A percentile compares a stretch with the other conserved stretches of the same genome.
Conservation (phyloP, 1,140 invertebrate species). For the Druon quercuslanigerum region DNA sequence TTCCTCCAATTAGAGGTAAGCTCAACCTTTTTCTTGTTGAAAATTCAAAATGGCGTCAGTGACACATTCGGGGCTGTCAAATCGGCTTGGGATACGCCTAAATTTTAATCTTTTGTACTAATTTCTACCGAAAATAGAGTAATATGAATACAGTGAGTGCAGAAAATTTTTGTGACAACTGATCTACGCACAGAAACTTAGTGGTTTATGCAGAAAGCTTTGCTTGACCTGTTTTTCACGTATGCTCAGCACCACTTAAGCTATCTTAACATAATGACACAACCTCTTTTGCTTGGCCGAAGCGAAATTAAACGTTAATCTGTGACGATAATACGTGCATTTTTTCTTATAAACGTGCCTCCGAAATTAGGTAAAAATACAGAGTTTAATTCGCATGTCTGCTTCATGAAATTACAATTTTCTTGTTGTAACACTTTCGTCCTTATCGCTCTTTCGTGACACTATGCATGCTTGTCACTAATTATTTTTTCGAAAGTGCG, state of each 20-base stretch:
- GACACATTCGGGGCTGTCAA: conserved; percentile 68
- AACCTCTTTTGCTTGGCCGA: conserved; percentile 17
- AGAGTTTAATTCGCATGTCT: background rate
- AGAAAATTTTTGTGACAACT: background rate
- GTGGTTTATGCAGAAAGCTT: conserved; percentile 14
- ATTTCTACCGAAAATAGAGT: background rate
- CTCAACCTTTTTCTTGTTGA: background rate
- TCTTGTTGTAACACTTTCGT: conserved; percentile 15
- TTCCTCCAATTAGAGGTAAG: conserved; percentile 18
- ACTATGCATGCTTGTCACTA: conserved; percentile 2
- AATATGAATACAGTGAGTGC: conserved; percentile 25
- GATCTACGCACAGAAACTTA: conserved; percentile 32
- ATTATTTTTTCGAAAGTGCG: background rate
- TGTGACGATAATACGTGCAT: background rate
- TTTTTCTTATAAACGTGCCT: background rate
- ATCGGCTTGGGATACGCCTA: conserved; percentile 72
- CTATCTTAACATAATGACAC: conserved; percentile 45
- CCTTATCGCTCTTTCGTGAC: background rate
- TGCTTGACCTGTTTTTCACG: conserved; percentile 27
- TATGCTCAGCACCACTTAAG: conserved; percentile 38
- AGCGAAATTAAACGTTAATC: conserved; percentile 12
- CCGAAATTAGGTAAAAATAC: background rate
- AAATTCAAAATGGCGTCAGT: conserved; percentile 70
- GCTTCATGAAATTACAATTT: background rate
- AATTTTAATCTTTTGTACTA: conserved; percentile 37